These are phyloP conservation scores for Agrilus cyanescens DNA, from an alignment of 2,888 invertebrate species.

Conservation along the genomic window DNA sequence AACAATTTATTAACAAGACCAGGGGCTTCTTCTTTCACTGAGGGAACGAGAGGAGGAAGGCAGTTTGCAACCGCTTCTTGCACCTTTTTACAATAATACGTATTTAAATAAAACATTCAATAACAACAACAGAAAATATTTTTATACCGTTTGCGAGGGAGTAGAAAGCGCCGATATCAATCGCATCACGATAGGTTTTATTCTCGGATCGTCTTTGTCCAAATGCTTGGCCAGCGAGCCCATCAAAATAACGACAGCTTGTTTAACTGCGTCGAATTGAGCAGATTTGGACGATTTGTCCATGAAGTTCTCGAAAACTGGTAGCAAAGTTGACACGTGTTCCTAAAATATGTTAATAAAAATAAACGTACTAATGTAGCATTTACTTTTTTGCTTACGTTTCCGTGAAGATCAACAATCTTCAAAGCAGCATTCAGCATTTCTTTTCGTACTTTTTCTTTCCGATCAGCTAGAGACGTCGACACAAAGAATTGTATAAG, in stretches of 20 bases:
- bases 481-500: constrained; percentile 77
- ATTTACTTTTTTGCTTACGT: constrained; percentile 49
- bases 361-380: too few relatives aligned
- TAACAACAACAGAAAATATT: constrained; percentile 1
- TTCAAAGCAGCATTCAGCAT: constrained; percentile 92
- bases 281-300: constrained; percentile 86
- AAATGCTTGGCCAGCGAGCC: constrained; percentile 95
- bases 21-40: constrained; percentile 84
- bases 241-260: constrained; percentile 94
- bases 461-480: constrained; percentile 75
- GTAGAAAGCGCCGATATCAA: constrained; percentile 86
- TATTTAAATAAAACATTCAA: neutral
- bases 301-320: constrained; percentile 88
- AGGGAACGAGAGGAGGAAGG: constrained; percentile 84
- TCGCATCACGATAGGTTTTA: constrained; percentile 88
- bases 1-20: constrained; percentile 78
- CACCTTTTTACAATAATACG: constrained; percentile 48
- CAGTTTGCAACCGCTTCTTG: constrained; percentile 97
- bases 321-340: constrained; percentile 63
- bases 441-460: constrained; percentile 67
- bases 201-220: constrained; percentile 76
- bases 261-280: constrained; percentile 83
- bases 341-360: constrained; percentile 39
- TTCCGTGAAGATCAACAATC: constrained; percentile 86
- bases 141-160: constrained; percentile 78